Evolutionary conservation across 2,113 vertebrate species (phyloP).

Genomic region (Tragelaphus imberbis): DNA sequence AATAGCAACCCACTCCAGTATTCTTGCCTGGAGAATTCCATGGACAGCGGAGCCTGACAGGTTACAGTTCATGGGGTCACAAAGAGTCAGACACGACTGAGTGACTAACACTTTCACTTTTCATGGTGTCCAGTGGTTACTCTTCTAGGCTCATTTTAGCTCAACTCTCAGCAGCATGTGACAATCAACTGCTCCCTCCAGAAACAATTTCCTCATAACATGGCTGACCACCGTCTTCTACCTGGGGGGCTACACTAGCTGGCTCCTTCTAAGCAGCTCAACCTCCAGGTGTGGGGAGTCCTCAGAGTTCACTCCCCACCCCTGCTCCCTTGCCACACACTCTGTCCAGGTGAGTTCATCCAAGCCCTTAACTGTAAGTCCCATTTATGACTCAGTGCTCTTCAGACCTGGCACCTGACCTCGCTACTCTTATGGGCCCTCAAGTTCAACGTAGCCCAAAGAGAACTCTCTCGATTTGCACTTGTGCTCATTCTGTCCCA

Average conservation of each 20-base stretch:
- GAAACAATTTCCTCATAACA: background rate
- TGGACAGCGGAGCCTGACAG: background rate
- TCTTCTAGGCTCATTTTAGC: background rate
- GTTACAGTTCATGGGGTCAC: background rate
- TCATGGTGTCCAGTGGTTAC: too few relatives aligned
- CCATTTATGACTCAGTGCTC: background rate
- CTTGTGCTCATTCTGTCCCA: background rate
- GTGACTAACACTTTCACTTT: background rate
- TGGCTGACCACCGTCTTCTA: background rate
- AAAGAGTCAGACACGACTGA: background rate
- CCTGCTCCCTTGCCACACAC: background rate
- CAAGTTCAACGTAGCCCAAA: background rate
- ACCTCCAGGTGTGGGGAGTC: background rate
- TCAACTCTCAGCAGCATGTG: background rate
- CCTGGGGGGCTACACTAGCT: background rate
- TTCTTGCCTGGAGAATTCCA: background rate
- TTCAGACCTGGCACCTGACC: background rate
- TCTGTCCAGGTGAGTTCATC: background rate
- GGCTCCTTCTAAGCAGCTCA: background rate
- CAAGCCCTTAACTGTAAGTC: background rate
- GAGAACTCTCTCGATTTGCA: background rate
- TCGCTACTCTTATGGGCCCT: background rate
- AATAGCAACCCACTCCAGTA: background rate
- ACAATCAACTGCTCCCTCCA: background rate
- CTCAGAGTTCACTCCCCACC: background rate